A percentile compares a stretch with the other conserved stretches of the same genome.
Evolutionary conservation across 2,888 invertebrate species (phyloP).

Genomic region (Crematogaster levior): DNA sequence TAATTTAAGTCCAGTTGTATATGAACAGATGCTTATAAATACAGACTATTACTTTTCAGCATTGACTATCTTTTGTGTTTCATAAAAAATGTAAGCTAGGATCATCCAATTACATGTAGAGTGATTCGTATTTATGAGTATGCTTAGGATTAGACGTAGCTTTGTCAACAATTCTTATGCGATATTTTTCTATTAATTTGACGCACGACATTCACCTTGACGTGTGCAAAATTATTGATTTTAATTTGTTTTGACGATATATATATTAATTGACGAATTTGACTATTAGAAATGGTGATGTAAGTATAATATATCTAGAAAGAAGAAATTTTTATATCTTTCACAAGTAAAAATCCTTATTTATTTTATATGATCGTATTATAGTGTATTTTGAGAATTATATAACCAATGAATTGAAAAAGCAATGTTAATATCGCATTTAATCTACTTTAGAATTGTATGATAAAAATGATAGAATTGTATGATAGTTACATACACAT

Average conservation of each 20-base stretch:
- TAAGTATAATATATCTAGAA: constrained; percentile 28
- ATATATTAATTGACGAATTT: no score
- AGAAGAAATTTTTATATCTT: constrained; percentile 48
- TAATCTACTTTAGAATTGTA: constrained; percentile 68
- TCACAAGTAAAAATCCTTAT: constrained; percentile 49
- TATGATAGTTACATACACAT: constrained; percentile 69
- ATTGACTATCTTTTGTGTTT: background rate
- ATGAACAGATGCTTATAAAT: background rate
- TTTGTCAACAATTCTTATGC: background rate
- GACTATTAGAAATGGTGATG: constrained; percentile 14
- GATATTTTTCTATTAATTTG: background rate
- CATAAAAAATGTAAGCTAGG: background rate
- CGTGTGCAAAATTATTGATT: constrained; percentile 2
- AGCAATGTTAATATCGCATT: constrained; percentile 75
- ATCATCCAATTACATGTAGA: background rate
- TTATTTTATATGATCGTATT: constrained; percentile 57
- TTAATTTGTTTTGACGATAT: no score
- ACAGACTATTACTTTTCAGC: background rate
- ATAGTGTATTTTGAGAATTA: constrained; percentile 59
- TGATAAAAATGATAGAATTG: no score
- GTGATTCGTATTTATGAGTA: background rate
- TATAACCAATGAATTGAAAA: constrained; percentile 71
- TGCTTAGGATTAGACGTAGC: background rate
- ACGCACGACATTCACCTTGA: background rate
- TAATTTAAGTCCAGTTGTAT: no score